A percentile compares a stretch with the other conserved stretches of the same genome.
Evolutionary conservation across 2,797 vertebrate species (phyloP).

Genomic region (Miichthys miiuy): DNA sequence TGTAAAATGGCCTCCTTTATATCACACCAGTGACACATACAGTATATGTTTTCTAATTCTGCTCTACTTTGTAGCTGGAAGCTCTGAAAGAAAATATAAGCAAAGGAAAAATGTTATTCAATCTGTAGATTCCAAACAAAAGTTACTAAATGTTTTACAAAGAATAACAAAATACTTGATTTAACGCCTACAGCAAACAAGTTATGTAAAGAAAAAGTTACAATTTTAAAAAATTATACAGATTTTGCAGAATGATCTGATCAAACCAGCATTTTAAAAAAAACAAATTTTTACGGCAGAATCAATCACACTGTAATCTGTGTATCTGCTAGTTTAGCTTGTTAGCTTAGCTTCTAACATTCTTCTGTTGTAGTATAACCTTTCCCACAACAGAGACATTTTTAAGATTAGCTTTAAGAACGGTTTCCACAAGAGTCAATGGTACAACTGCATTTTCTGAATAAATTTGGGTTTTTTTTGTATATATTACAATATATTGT

Average conservation of each 20-base stretch:
- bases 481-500: background rate
- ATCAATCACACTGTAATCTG: no score
- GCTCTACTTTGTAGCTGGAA: background rate
- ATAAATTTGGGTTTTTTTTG: background rate
- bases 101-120: background rate
- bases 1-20: constrained; percentile 43
- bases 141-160: background rate
- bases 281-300: background rate
- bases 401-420: background rate
- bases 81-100: background rate
- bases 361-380: background rate
- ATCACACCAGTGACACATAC: constrained; percentile 29
- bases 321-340: no score
- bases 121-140: background rate
- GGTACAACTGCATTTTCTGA: background rate
- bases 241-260: background rate
- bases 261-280: background rate
- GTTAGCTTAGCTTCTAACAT: background rate
- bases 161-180: background rate
- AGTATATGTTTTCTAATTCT: background rate
- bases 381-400: no score
- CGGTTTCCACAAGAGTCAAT: background rate
- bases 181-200: background rate
- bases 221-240: background rate
- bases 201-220: background rate